phyloP scores from a whole-genome alignment of 2,797 vertebrate genomes.

The Parambassis ranga region DNA sequence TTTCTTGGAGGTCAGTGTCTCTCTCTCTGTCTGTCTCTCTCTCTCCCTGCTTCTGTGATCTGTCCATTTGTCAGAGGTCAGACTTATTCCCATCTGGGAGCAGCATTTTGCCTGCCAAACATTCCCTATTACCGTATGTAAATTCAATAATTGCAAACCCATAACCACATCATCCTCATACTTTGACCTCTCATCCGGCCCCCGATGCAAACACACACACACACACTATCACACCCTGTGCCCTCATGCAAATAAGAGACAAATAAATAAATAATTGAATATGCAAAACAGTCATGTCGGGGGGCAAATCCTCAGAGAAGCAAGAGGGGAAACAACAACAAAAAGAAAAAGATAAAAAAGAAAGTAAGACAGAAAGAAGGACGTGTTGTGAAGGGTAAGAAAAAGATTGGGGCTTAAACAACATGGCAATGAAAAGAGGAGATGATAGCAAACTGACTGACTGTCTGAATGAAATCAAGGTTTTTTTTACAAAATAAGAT shows the following conservation, averaged over 20 bases:
- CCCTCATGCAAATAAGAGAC: slow-evolving; percentile 46
- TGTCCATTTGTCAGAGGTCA: slow-evolving; percentile 75
- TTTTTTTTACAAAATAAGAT: slow-evolving; percentile 67
- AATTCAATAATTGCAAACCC: slow-evolving; percentile 76
- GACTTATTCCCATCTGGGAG: slow-evolving; percentile 54
- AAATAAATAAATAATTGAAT: slow-evolving; percentile 55
- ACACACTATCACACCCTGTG: slow-evolving; percentile 1
- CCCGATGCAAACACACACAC: background rate
- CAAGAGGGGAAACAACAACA: slow-evolving; percentile 22
- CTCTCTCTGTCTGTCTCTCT: slow-evolving; percentile 17
- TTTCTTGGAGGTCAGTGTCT: slow-evolving; percentile 62
- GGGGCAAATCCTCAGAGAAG: slow-evolving; percentile 50
- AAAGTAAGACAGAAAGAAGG: background rate
- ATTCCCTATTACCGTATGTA: slow-evolving; percentile 76
- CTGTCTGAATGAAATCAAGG: slow-evolving; percentile 65
- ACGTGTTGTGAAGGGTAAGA: slow-evolving; percentile 10
- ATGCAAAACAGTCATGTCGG: slow-evolving; percentile 35
- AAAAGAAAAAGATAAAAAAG: slow-evolving; percentile 12
- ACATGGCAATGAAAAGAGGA: slow-evolving; percentile 47
- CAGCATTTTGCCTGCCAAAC: slow-evolving; percentile 62
- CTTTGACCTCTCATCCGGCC: slow-evolving; percentile 55
- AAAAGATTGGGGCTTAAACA: slow-evolving; percentile 50
- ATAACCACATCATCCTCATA: slow-evolving; percentile 60
- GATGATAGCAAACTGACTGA: slow-evolving; percentile 59
- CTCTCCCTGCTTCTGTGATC: slow-evolving; percentile 53